phyloP scores from a whole-genome alignment of 2,797 vertebrate genomes.

The Caiman crocodilus region DNA sequence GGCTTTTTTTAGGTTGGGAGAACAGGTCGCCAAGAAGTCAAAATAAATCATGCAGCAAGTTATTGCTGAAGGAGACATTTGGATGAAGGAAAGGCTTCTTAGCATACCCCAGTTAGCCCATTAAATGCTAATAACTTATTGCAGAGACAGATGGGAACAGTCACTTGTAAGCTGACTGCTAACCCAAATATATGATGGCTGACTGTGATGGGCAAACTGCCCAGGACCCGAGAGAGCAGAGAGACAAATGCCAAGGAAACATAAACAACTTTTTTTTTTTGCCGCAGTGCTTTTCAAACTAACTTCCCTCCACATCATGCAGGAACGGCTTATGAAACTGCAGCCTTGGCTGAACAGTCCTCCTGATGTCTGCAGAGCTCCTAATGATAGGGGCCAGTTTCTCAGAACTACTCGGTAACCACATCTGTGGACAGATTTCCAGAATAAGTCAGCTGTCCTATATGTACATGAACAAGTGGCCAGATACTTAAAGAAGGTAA shows the following conservation, averaged over 20 bases:
- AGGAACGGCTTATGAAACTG: accelerated
- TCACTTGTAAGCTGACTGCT: conserved; percentile 55
- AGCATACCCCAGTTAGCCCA: conserved; percentile 37
- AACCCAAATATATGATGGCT: conserved; percentile 35
- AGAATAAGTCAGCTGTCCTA: neutral
- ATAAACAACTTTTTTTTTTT: neutral
- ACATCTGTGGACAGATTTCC: accelerated
- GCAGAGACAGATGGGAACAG: conserved; percentile 56
- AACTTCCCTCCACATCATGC: neutral
- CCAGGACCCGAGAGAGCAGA: neutral
- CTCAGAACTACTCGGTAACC: neutral
- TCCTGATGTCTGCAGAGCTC: neutral
- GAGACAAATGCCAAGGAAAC: conserved; percentile 21
- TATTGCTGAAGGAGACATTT: neutral
- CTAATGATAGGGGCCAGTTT: neutral
- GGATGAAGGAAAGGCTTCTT: conserved; percentile 39
- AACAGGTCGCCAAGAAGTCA: conserved; percentile 34
- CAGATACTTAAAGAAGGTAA: neutral
- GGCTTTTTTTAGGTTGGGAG: conserved; percentile 34
- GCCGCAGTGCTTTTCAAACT: neutral
- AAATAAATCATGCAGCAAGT: conserved; percentile 21
- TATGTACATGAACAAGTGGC: neutral
- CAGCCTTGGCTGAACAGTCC: accelerated
- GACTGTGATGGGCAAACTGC: conserved; percentile 1
- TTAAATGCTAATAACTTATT: conserved; percentile 58